Evolutionary conservation across 2,797 vertebrate species (phyloP).

Genomic region (Thunnus albacares): DNA sequence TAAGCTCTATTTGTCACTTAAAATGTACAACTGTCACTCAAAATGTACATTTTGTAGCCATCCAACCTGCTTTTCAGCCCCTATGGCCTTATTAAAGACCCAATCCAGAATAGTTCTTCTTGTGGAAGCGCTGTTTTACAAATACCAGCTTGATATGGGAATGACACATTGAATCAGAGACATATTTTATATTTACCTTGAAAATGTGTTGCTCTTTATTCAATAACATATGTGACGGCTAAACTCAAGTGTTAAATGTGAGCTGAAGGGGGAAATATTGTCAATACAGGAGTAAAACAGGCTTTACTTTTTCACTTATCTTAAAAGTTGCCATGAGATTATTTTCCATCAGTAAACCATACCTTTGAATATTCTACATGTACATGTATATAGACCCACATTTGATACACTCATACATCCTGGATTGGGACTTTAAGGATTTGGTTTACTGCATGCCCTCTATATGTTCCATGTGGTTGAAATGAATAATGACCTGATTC

Average conservation of each 20-base stretch:
- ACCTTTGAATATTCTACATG: conserved; percentile 25
- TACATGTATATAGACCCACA: conserved; percentile 53
- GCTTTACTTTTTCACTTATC: conserved; percentile 20
- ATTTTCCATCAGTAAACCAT: conserved; percentile 34
- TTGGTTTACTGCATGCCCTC: conserved; percentile 68
- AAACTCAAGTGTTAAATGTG: conserved; percentile 11
- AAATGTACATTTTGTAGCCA: conserved; percentile 25
- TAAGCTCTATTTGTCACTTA: conserved; percentile 34
- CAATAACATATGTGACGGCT: neutral
- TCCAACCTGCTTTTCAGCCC: conserved; percentile 37
- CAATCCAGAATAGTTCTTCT: conserved; percentile 56
- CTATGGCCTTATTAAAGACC: conserved; percentile 38
- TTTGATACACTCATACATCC: conserved; percentile 37
- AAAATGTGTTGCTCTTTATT: conserved; percentile 6
- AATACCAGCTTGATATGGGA: conserved; percentile 5
- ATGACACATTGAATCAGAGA: conserved; percentile 9
- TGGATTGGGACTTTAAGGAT: conserved; percentile 65
- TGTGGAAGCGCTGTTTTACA: conserved; percentile 11
- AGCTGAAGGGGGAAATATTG: conserved; percentile 20
- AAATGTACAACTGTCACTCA: conserved; percentile 17
- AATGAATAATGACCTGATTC: conserved; percentile 55
- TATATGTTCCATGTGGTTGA: conserved; percentile 62
- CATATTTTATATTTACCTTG: neutral
- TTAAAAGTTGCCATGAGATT: conserved; percentile 38
- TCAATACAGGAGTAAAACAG: conserved; percentile 53